A percentile compares a stretch with the other conserved stretches of the same genome.
Evolutionary conservation across 2,113 vertebrate species (phyloP).

Genomic region (Salvelinus sp.): DNA sequence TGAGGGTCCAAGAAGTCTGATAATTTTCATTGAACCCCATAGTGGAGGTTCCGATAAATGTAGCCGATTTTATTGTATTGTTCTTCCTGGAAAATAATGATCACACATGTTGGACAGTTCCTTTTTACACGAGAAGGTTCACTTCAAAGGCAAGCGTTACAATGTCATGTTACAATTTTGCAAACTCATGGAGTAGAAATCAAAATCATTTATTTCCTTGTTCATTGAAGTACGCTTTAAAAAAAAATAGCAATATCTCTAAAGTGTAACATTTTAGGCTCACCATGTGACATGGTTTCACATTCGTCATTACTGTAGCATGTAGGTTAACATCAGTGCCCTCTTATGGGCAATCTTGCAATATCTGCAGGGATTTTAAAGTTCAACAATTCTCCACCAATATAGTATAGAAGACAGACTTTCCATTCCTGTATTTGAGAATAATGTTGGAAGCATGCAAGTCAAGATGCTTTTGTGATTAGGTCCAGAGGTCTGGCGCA

Average conservation of each 20-base stretch:
- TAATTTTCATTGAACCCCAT: slow-evolving; percentile 71
- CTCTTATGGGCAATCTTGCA: not conserved
- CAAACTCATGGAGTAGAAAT: no score
- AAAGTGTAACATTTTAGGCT: slow-evolving; percentile 9
- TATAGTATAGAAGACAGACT: not conserved
- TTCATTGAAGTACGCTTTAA: not conserved
- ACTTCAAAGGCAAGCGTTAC: no score
- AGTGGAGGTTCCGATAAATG: slow-evolving; percentile 80
- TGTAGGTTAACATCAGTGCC: not conserved
- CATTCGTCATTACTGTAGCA: not conserved
- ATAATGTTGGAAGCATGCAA: not conserved
- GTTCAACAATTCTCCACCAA: no score
- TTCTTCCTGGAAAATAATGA: slow-evolving; percentile 70
- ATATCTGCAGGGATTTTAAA: not conserved
- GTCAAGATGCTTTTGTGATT: not conserved
- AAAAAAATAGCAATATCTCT: slow-evolving; percentile 65
- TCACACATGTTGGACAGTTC: not conserved
- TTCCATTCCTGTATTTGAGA: not conserved
- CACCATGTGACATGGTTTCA: slow-evolving; percentile 21
- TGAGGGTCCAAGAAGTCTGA: slow-evolving; percentile 88
- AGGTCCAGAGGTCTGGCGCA: not conserved
- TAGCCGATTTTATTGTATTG: slow-evolving; percentile 74
- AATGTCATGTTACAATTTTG: no score
- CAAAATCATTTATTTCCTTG: not conserved
- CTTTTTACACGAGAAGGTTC: not conserved